Percentiles rank a stretch among this genome's conserved stretches.
phyloP scores from a whole-genome alignment of 2,797 vertebrate genomes.

The Acomys russatus region DNA sequence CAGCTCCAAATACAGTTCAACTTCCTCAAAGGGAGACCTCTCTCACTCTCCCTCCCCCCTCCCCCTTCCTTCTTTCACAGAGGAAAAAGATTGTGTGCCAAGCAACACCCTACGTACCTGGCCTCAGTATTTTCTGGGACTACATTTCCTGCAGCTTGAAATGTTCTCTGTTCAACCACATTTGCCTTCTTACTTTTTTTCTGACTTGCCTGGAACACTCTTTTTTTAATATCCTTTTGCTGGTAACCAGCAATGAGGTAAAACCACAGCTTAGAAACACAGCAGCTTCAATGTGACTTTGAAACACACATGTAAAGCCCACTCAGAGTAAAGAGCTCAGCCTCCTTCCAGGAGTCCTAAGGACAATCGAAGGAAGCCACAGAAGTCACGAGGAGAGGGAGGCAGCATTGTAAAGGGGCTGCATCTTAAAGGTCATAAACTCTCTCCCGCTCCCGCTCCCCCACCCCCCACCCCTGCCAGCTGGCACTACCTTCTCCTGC shows the following conservation, averaged over 20 bases:
- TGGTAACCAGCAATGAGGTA: background rate
- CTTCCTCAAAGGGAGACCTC: conserved; percentile 50
- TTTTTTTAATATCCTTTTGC: background rate
- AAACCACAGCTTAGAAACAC: conserved; percentile 23
- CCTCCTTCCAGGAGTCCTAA: conserved; percentile 44
- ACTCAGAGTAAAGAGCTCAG: background rate
- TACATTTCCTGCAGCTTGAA: background rate
- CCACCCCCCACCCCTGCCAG: background rate
- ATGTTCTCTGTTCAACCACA: background rate
- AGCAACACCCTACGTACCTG: background rate
- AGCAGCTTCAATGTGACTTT: background rate
- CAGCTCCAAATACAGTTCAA: conserved; percentile 36
- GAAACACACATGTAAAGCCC: conserved; percentile 13
- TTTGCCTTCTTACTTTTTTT: background rate
- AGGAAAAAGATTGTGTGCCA: background rate
- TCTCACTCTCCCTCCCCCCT: background rate
- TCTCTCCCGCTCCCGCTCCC: conserved; percentile 71
- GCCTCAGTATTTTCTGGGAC: background rate
- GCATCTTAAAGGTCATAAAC: conserved; percentile 72
- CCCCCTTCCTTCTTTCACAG: background rate
- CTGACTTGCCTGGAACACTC: background rate
- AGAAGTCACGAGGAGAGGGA: conserved; percentile 11
- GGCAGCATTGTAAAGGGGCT: conserved; percentile 56
- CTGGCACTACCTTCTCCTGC: conserved; percentile 59
- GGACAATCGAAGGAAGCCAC: background rate